Evolutionary conservation across 2,113 vertebrate species (phyloP).

Genomic region (Tetrao urogallus): DNA sequence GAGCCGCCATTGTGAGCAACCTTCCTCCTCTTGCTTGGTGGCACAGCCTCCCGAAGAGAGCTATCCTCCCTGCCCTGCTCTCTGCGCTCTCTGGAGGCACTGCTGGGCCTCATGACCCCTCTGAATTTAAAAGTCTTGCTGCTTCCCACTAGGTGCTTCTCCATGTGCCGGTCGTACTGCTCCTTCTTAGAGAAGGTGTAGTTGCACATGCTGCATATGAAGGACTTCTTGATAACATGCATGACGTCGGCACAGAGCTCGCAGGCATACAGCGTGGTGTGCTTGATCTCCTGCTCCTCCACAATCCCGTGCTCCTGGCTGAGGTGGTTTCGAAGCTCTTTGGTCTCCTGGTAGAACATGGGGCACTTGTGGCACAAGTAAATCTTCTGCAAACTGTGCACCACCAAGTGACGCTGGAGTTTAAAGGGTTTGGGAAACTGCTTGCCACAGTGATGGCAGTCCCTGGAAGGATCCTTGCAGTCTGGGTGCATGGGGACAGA

Average conservation of each 20-base stretch:
- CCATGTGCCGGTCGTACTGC: conserved; percentile 97
- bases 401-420: conserved; percentile 95
- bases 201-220: conserved; percentile 98
- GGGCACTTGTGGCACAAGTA: conserved; percentile 95
- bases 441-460: conserved; percentile 98
- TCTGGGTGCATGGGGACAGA: conserved; percentile 87
- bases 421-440: conserved; percentile 99
- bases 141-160: conserved; percentile 89
- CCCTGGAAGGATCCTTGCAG: conserved; percentile 95
- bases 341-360: conserved; percentile 87
- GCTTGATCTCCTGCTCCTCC: conserved; percentile 89
- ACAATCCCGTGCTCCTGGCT: conserved; percentile 82
- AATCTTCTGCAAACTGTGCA: conserved; percentile 96
- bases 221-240: conserved; percentile 96
- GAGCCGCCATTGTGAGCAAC: conserved; percentile 66
- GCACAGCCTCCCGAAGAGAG: conserved; percentile 13
- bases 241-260: conserved; percentile 97
- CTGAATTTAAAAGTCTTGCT: conserved; percentile 91
- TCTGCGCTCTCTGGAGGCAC: conserved; percentile 73
- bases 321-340: conserved; percentile 89
- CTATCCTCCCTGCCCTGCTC: conserved; percentile 65
- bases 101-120: conserved; percentile 86
- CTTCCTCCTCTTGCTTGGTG: conserved; percentile 83
- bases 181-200: conserved; percentile 98
- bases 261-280: conserved; percentile 93